Base-by-base conservation (phyloP, 1,140 invertebrate species). In the Cydia amplana region DNA sequence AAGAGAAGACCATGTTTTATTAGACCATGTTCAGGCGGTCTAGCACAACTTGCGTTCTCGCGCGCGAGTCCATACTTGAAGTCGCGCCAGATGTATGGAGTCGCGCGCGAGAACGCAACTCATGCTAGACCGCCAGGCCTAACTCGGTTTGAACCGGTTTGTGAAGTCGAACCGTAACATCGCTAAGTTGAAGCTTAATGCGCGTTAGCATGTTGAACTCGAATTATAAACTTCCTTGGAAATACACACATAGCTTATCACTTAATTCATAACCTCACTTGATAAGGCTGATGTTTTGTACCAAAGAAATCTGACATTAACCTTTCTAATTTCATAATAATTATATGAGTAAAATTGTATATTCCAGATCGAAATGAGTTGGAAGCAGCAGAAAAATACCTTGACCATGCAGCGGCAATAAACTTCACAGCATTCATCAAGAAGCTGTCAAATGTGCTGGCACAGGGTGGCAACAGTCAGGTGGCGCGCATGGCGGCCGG, bases 401-500 rank as follows among this genome's bases (percentile, higher is more conserved):
- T 99, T 84, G 97, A 99, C 90, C 97, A 99, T 93, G 98, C 98
- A 74, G 97, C 98, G n/a, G 94, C 95, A 83, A 94, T 95, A 70
- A 98, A 99, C 94, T 95, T 99, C 95, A 96, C 97, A 77, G 97
- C 98, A 86, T 99, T 99, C 88, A 94, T 99, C 77, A 98, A 97
- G 94, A 96, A 97, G 85, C 94, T 99, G 55, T 99, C 98, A 43
- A 97, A 98, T 86, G 96, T 99, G 28, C 93, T 99, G 81, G 96
- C 96, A 79, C 96, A 98, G 94, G 96, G 96, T 23, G 96, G 96
- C 43, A 98, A 99, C 87, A 97, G 96, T 87, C 95, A 96, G 49
- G 98, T 99, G 77, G 98, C 98, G 60, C 95, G 99, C 75, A 99
- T 99, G 96, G 99, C 99, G 82, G 98, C 99, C 79, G 99, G 99